Evolutionary conservation across 2,888 invertebrate genomes (phyloP), one percentile per base, ranked within the genome.

Genomic region (Cataglyphis livida): DNA sequence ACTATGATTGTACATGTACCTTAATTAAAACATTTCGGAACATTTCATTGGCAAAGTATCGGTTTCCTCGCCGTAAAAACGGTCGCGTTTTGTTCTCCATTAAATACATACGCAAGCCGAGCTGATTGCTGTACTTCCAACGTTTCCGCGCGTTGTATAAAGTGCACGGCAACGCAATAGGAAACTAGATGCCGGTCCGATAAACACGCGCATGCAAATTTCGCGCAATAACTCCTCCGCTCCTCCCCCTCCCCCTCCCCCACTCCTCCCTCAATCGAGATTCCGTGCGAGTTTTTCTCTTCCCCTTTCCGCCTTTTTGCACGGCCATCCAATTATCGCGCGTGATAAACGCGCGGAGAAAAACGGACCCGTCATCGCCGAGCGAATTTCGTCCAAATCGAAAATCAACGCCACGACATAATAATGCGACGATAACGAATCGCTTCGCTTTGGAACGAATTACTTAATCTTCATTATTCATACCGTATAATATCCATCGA

Each of bases 141-240:
- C 59, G 78, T 79, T 68, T 79, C 59, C 78, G 70, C 59, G 51
- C 75, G 21, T 6, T 65, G 64, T 66, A 78, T 68, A 59, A 78
- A 78, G 59, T 68, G 44, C 70, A 68, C 25, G 78, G 21, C 32
- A 41, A 66, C 78, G 78, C 68, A 59, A 79, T 79, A 79, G 78
- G 78, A 79, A 79, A n/a, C 78, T 79, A 79, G 78, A 70, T 79
- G 70, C 54, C 59, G 78, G 44, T 7, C 59, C 35, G 78, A 79
- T 79, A 79, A 79, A 79, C 78, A 78, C 78, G 78, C 78, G 68
- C 44, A 79, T 79, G 78, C 78, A 79, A 79, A 79, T 79, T 68
- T 48, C 70, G 78, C 44, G 59, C 78, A 48, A 68, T 68, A 59
- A 79, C 59, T 79, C 59, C 41, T 7, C 51, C 51, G 15, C 7